Conservation (phyloP, 2,797 vertebrate species). For the Sebastolobus altivelis region DNA sequence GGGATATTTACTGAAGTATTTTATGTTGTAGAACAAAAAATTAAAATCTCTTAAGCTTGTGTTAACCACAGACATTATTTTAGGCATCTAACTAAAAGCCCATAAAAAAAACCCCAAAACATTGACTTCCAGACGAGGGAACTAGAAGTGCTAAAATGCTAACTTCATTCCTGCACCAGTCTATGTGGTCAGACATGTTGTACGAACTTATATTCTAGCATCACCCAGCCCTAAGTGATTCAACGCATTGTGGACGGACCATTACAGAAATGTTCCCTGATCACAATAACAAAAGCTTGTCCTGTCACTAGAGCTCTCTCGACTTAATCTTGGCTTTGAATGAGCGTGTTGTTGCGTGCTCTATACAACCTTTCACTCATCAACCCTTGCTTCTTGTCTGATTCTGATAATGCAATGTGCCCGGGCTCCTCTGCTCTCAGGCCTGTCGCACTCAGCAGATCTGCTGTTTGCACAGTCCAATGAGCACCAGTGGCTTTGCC, state of each 20-base stretch:
- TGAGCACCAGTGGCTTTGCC: conserved; percentile 69
- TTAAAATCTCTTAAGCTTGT: too few species aligned
- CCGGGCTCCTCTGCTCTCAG: conserved; percentile 62
- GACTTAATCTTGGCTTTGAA: conserved; percentile 60
- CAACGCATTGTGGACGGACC: background rate
- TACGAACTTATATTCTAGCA: background rate
- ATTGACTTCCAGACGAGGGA: too few species aligned
- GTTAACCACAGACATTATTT: too few species aligned
- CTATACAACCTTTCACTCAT: conserved; percentile 66
- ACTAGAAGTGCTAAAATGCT: too few species aligned
- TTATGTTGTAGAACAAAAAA: too few species aligned
- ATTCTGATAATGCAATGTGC: conserved; percentile 57
- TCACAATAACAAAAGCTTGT: conserved; percentile 63
- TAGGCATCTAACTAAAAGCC: too few species aligned
- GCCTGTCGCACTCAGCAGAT: conserved; percentile 66
- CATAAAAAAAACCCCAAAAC: too few species aligned
- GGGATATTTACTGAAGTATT: too few species aligned
- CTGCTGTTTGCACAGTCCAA: conserved; percentile 73
- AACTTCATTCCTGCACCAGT: too few species aligned
- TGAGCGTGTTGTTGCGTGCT: conserved; percentile 52
- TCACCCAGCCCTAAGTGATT: too few species aligned
- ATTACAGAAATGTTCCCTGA: conserved; percentile 1
- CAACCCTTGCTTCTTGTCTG: conserved; percentile 50
- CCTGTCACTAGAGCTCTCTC: conserved; percentile 31
- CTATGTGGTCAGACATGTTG: background rate